These are phyloP conservation scores for Trypoxylon attenuatum DNA, from an alignment of 2,888 invertebrate genomes.

Conservation along the genomic window DNA sequence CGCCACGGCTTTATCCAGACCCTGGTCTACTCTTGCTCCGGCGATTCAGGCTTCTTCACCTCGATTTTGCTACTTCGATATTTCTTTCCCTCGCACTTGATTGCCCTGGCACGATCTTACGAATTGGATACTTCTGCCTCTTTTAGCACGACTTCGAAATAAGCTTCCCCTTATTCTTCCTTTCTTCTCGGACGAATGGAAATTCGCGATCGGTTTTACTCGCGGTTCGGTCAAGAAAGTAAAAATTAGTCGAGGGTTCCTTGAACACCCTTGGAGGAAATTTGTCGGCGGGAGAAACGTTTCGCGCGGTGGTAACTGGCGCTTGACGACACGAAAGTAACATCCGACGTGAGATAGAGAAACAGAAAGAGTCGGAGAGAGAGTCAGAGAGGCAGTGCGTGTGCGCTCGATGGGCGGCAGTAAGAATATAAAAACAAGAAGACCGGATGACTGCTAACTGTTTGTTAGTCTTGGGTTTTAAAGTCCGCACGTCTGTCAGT, in stretches of 20 bases:
- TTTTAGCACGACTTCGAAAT: too few relatives aligned
- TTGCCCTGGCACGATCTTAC: too few relatives aligned
- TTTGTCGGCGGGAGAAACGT: not conserved
- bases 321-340: constrained; percentile 50
- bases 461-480: constrained; percentile 75
- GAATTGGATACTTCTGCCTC: not conserved
- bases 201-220: too few relatives aligned
- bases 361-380: not conserved
- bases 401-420: constrained; percentile 55
- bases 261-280: constrained; percentile 32
- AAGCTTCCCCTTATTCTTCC: too few relatives aligned
- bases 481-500: constrained; percentile 75
- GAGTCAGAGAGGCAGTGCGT: constrained; percentile 13
- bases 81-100: constrained; percentile 38
- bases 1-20: constrained; percentile 4
- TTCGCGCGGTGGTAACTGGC: constrained; percentile 29
- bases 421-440: constrained; percentile 73
- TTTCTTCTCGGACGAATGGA: too few relatives aligned
- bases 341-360: constrained; percentile 13
- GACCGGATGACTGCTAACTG: constrained; percentile 75
- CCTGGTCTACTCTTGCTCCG: constrained; percentile 14
- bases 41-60: constrained; percentile 24
- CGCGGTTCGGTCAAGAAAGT: too few relatives aligned
- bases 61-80: constrained; percentile 45
- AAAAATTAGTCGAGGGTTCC: constrained; percentile 19